These are phyloP conservation scores for Papilio gigon DNA, from an alignment of 2,888 invertebrate genomes.

Conservation along the genomic window DNA sequence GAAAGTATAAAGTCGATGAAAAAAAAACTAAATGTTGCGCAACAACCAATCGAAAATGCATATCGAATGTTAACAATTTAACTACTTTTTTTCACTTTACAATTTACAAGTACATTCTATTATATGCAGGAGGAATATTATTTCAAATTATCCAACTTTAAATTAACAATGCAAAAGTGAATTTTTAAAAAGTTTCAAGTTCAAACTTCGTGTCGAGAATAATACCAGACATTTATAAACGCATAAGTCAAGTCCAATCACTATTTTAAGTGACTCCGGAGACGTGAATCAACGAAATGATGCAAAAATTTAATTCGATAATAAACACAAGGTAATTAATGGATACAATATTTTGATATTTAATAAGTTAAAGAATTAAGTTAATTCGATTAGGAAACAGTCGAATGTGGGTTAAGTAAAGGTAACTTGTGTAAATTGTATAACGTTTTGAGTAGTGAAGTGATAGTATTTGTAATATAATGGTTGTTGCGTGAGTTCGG, in stretches of 20 bases:
- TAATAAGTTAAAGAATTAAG: slow-evolving; percentile 7
- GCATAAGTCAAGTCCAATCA: not conserved
- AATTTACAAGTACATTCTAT: not conserved
- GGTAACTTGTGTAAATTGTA: slow-evolving; percentile 38
- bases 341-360: not conserved
- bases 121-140: not conserved
- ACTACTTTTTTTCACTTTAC: not conserved
- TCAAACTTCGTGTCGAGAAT: too few relatives aligned
- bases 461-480: slow-evolving; percentile 38
- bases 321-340: not conserved
- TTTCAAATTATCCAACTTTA: not conserved
- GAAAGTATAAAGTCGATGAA: slow-evolving; percentile 37
- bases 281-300: not conserved
- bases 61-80: slow-evolving; percentile 23
- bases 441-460: slow-evolving; percentile 37
- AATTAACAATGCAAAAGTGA: not conserved
- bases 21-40: slow-evolving; percentile 38
- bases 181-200: not conserved
- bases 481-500: slow-evolving; percentile 50
- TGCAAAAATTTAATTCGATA: not conserved
- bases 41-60: slow-evolving; percentile 23
- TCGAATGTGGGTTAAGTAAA: slow-evolving; percentile 36
- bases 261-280: not conserved
- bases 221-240: not conserved
- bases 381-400: slow-evolving; percentile 25